A percentile compares a stretch with the other conserved stretches of the same genome.
phyloP scores from a whole-genome alignment of 2,113 vertebrate species.

The Onychostruthus taczanowskii region DNA sequence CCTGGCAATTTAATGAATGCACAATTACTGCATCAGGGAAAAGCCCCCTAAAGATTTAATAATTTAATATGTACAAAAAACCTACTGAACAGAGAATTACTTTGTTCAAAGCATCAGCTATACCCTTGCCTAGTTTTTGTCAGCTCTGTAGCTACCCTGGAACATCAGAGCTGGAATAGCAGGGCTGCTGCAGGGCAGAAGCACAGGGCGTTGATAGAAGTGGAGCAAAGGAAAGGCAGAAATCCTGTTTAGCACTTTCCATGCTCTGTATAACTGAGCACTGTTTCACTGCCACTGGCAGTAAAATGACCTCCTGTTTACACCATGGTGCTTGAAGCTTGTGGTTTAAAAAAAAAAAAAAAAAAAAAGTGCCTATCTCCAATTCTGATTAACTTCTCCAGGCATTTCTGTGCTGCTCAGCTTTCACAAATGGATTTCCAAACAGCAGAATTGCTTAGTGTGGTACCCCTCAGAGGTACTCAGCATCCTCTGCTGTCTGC shows the following conservation, averaged over 20 bases:
- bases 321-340: background rate
- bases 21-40: slow-evolving; percentile 64
- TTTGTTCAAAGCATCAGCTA: slow-evolving; percentile 31
- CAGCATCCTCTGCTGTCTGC: background rate
- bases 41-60: slow-evolving; percentile 67
- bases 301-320: background rate
- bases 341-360: background rate
- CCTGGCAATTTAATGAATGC: slow-evolving; percentile 62
- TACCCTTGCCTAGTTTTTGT: slow-evolving; percentile 1
- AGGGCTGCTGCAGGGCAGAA: background rate
- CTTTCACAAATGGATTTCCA: background rate
- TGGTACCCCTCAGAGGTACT: background rate
- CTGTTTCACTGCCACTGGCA: background rate
- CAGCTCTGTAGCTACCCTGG: background rate
- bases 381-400: slow-evolving; percentile 13
- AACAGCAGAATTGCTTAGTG: background rate
- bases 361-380: background rate
- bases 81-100: slow-evolving; percentile 42
- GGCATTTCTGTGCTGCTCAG: background rate
- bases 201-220: background rate
- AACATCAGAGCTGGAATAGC: slow-evolving; percentile 9
- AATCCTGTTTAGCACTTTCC: background rate
- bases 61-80: slow-evolving; percentile 66
- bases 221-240: background rate
- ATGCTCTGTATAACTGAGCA: background rate